Percentiles rank a stretch among this genome's conserved stretches.
These are phyloP conservation scores for Brienomyrus brachyistius DNA, from an alignment of 2,113 vertebrate species.

Conservation along the genomic window DNA sequence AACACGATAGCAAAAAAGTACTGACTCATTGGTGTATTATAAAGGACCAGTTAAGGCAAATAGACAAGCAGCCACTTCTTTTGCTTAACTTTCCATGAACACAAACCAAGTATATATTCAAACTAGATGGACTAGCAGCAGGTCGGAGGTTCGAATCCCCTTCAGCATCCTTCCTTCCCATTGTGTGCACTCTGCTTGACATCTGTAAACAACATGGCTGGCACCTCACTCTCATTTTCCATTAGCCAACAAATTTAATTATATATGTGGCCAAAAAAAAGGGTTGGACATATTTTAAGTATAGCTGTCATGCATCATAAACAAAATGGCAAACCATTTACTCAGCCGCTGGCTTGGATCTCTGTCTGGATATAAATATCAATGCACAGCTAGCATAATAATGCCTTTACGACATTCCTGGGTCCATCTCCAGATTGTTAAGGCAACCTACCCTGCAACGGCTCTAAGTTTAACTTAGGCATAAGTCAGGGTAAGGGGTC, in stretches of 20 bases:
- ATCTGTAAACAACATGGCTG: neutral
- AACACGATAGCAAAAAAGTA: neutral
- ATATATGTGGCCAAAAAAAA: neutral
- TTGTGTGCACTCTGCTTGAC: neutral
- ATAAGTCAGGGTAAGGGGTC: neutral
- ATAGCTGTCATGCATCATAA: constrained; percentile 3
- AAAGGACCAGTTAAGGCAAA: neutral
- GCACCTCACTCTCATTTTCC: neutral
- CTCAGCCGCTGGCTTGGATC: neutral
- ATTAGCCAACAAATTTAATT: neutral
- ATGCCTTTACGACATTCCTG: neutral
- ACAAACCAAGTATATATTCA: neutral
- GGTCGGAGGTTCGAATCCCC: neutral
- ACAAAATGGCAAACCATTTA: neutral
- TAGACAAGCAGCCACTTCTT: neutral
- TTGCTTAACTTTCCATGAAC: neutral
- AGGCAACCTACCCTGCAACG: neutral
- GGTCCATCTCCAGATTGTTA: constrained; percentile 21
- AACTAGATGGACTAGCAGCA: neutral
- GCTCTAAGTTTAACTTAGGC: neutral
- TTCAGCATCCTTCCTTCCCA: neutral
- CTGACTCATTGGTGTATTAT: neutral
- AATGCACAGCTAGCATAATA: neutral
- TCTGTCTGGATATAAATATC: neutral
- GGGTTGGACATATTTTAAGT: neutral